phyloP scores from a whole-genome alignment of 2,797 vertebrate species.

The Periophthalmus magnuspinnatus region DNA sequence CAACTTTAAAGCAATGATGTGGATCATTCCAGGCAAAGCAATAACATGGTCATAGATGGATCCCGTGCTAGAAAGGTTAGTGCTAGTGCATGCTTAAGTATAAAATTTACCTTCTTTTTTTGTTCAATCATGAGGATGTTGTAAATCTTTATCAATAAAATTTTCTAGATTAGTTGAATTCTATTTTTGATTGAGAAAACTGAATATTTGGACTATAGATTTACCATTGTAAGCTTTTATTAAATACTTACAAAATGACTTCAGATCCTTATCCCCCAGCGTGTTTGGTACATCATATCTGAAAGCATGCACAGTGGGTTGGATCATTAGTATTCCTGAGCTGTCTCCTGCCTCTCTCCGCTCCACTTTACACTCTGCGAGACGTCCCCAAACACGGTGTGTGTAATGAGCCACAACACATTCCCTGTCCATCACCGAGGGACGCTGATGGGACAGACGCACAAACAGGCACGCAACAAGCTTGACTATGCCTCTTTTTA shows the following conservation, averaged over 20 bases:
- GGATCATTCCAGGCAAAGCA: too few relatives aligned
- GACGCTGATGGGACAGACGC: background rate
- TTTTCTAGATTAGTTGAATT: too few relatives aligned
- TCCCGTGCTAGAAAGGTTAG: too few relatives aligned
- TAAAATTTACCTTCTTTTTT: too few relatives aligned
- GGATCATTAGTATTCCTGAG: conserved; percentile 49
- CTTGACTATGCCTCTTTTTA: background rate
- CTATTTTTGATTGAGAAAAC: background rate
- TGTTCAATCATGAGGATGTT: too few relatives aligned
- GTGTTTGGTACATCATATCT: background rate
- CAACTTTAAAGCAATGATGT: too few relatives aligned
- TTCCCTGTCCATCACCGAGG: background rate
- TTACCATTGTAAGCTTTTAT: background rate
- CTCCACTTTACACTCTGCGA: conserved; percentile 3
- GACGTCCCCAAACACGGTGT: conserved; percentile 6
- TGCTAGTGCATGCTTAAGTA: too few relatives aligned
- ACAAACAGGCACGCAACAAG: background rate
- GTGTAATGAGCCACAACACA: conserved; percentile 2
- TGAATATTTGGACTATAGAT: background rate
- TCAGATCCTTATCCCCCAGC: background rate
- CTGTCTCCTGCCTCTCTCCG: background rate
- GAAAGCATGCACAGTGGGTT: background rate
- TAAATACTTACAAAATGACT: background rate
- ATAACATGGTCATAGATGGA: too few relatives aligned
- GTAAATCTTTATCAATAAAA: too few relatives aligned